Base-by-base conservation (phyloP, 2,113 vertebrate species). In the Oreocharis arfaki region DNA sequence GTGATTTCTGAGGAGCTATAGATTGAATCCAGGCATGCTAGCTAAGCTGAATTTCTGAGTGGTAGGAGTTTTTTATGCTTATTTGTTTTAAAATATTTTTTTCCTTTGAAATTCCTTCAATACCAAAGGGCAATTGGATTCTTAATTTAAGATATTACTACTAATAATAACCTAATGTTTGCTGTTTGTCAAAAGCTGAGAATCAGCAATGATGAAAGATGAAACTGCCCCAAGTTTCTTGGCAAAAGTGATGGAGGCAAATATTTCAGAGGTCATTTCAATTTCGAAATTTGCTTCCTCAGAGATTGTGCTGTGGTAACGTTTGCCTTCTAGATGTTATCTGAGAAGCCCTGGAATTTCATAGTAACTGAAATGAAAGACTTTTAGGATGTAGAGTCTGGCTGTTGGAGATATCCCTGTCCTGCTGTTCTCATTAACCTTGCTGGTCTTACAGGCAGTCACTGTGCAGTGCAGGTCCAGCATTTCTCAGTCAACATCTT, bases 191-290 rank as follows among this genome's bases (percentile, higher is more conserved):
- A 92, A 77, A 92, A 78, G 59, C 19, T 88, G 94, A 64, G 74
- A 80, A 69, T 83, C 63, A 77, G 84, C 53, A 53, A 27, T 33
- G 35, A n/a, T 80, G 87, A 96, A 96, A 95, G 85, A 92, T 44
- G 71, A 95, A 88, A 84, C 44, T 95, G 65, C 89, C 93, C 85
- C 65, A 61, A 16, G 32, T 87, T 94, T 79, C 92, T 94, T 96
- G 96, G 96, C 95, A 94, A 74, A 93, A 77, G 52, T 3, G 56
- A 57, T 13, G 23, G 22, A 95, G 93, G 75, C 79, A 93, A 96
- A 60, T 94, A 86, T 92, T 96, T 91, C 85, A 93, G 78, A 96
- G 92, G 92, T 94, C 90, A 67, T 80, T 96, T 96, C 89, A 64
- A 3, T 85, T 94, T 80, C 88, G 88, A 95, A 96, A 96, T 96